Conservation (phyloP, 2,888 invertebrate species). For the Cacoxenus indagator region DNA sequence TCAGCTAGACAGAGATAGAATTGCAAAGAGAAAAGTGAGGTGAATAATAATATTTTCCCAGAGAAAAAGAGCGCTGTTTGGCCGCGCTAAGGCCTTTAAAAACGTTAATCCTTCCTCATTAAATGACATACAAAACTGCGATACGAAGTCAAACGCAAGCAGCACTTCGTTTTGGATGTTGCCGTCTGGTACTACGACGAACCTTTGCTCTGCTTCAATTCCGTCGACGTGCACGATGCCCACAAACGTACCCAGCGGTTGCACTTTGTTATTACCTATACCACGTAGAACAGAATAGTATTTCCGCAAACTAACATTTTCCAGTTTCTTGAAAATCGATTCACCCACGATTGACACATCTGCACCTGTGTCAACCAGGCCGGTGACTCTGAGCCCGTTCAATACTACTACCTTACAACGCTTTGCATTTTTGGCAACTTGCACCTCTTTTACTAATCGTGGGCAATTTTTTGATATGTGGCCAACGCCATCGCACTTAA, state of each 20-base stretch:
- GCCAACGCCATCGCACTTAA: conserved; percentile 11
- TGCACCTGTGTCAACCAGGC: conserved; percentile 10
- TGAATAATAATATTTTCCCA: too few relatives aligned
- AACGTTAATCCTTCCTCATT: conserved; percentile 11
- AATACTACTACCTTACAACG: conserved; percentile 3
- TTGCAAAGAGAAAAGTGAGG: too few relatives aligned
- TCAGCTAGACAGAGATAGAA: too few relatives aligned
- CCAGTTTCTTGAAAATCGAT: not conserved
- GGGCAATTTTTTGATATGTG: conserved; percentile 8
- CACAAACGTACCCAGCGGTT: conserved; percentile 18
- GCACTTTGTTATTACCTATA: conserved; percentile 17
- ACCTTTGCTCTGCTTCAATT: conserved; percentile 14
- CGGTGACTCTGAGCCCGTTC: not conserved
- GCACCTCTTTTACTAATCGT: not conserved
- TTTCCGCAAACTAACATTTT: not conserved
- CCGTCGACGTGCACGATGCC: conserved; percentile 14
- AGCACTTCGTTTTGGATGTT: conserved; percentile 24
- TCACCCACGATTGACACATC: conserved; percentile 18
- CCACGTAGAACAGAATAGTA: conserved; percentile 18
- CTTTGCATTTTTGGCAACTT: not conserved
- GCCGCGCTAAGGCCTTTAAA: not conserved
- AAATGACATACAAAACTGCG: conserved; percentile 4
- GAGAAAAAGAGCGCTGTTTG: too few relatives aligned
- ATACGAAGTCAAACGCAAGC: conserved; percentile 21
- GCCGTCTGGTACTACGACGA: conserved; percentile 19